Conservation (phyloP, 2,888 invertebrate species). For the Clitarchus hookeri region DNA sequence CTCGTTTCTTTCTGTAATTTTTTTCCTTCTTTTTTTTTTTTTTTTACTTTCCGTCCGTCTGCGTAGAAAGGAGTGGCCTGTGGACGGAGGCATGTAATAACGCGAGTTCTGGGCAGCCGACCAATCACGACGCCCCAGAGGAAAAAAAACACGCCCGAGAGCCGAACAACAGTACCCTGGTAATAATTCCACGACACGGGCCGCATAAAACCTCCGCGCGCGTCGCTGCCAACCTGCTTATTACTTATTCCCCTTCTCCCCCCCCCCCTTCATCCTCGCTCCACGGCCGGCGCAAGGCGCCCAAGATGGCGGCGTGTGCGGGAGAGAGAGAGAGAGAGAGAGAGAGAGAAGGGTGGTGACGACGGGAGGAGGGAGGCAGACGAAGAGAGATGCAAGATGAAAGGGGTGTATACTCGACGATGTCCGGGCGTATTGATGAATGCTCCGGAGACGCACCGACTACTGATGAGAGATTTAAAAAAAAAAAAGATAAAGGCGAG, state of each 20-base stretch:
- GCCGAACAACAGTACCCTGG: neutral
- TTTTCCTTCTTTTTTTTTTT: conserved; percentile 6
- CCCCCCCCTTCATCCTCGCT: neutral
- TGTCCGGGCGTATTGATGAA: conserved; percentile 35
- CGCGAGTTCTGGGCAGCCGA: conserved; percentile 3
- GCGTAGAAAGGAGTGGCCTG: conserved; percentile 15
- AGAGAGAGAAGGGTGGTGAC: neutral
- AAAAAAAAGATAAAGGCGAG: too few relatives aligned
- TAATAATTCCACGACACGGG: conserved; percentile 19
- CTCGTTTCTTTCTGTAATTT: neutral
- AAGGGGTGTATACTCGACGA: conserved; percentile 15
- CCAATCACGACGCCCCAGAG: conserved; percentile 16
- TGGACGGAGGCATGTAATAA: conserved; percentile 10
- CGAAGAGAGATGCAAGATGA: neutral
- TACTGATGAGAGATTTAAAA: conserved; percentile 33
- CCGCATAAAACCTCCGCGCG: neutral
- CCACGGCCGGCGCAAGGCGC: neutral
- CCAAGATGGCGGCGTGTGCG: neutral
- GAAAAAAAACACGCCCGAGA: neutral
- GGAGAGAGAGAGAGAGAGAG: neutral
- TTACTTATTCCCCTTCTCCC: conserved; percentile 19
- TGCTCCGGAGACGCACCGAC: conserved; percentile 35
- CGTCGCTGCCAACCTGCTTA: conserved; percentile 17
- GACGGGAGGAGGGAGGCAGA: neutral
- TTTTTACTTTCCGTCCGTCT: neutral